Conservation (phyloP, 2,888 invertebrate genomes). For the Drosophila mettleri region DNA sequence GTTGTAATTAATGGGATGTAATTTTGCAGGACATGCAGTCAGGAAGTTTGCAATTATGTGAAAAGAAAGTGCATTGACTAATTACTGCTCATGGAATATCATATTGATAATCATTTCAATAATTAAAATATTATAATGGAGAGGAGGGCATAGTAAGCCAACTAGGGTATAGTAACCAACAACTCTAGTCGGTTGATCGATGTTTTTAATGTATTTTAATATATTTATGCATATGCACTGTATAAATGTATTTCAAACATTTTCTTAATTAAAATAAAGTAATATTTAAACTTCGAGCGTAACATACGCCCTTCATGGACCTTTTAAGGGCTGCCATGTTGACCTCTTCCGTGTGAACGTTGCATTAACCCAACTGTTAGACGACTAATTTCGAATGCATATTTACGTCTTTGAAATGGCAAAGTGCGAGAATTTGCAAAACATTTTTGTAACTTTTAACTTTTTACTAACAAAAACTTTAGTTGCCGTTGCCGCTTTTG, state of each 20-base stretch:
- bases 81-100: slow-evolving; percentile 7
- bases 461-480: slow-evolving; percentile 24
- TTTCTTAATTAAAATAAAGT: neutral
- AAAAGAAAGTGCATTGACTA: neutral
- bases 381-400: slow-evolving; percentile 17
- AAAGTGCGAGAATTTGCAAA: slow-evolving; percentile 11
- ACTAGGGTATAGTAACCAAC: too few relatives aligned
- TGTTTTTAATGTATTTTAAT: too few relatives aligned
- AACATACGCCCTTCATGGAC: too few relatives aligned
- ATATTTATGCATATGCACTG: too few relatives aligned
- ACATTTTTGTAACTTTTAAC: slow-evolving; percentile 12
- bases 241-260: neutral
- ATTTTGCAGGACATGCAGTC: slow-evolving; percentile 32
- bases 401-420: slow-evolving; percentile 16
- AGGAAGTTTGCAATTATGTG: slow-evolving; percentile 9
- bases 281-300: neutral
- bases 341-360: neutral
- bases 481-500: neutral
- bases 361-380: neutral
- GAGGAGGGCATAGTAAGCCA: neutral
- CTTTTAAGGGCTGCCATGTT: neutral
- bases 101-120: slow-evolving; percentile 5
- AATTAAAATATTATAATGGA: neutral
- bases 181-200: too few relatives aligned
- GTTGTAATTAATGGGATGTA: slow-evolving; percentile 47